Base-by-base conservation (phyloP, 2,888 invertebrate species). In the Cheilosia soror region DNA sequence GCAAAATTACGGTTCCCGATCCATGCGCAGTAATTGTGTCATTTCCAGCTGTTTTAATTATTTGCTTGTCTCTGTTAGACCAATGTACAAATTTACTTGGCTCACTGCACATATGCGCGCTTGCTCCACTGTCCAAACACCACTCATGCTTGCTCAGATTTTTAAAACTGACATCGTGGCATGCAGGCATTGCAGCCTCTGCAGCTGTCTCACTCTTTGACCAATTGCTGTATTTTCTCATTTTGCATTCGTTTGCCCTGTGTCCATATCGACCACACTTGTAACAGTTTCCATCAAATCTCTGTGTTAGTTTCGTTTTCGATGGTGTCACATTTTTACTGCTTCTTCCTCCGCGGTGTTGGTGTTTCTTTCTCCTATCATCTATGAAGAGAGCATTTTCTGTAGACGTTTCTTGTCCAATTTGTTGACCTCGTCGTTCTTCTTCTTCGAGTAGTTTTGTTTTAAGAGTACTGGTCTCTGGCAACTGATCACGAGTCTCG, bases 41-140 rank as follows among this genome's bases (percentile, higher is more conserved):
- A 25, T 58, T 58, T 40, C 40, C 58, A 20, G 58, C 58, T 58
- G 58, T 58, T 40, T 58, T 58, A 40, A 58, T 58, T 0, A 58
- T 58, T 25, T 58, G 33, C 4, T 33, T 31, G 15, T 57, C 55
- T 33, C 33, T 57, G 15, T 57, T 57, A 5, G n/a, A 33, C 57
- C 57, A 57, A 13, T 33, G 33, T 33, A 49, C 49, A 47, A 63
- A 63, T 15, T 37, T 37, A 6, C 27, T 51, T 65, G 33, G 6
- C 4, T 65, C 65, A 29, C 27, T 63, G 25, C 51, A 65, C 49
- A 49, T 63, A 42, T 63, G 47, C 2, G 63, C 29, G 20, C 31
- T 49, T 33, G 49, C 49, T n/a, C n/a, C n/a, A n/a, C n/a, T n/a
- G n/a, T n/a, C n/a, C n/a, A n/a, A n/a, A n/a, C n/a, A n/a, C n/a